phyloP scores from a whole-genome alignment of 1,140 invertebrate genomes.

The Lamellibrachia luymesi region DNA sequence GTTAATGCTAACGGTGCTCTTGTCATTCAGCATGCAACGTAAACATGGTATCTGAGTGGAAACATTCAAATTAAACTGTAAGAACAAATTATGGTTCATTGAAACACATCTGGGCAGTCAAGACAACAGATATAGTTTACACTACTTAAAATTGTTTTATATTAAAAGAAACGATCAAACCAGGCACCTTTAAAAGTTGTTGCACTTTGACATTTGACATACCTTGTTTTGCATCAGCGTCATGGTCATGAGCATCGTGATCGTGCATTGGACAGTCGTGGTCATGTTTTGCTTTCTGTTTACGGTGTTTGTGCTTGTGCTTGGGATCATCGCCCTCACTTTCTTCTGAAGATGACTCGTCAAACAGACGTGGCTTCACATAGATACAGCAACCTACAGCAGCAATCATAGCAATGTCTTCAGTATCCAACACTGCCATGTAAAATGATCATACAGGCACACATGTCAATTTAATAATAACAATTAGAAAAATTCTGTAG shows the following conservation, averaged over 20 bases:
- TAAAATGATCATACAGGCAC: neutral
- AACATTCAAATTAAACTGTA: too few relatives aligned
- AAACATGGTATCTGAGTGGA: too few relatives aligned
- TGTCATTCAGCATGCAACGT: too few relatives aligned
- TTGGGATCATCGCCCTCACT: neutral
- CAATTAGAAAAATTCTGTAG: too few relatives aligned
- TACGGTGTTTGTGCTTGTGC: neutral
- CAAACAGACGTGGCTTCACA: neutral
- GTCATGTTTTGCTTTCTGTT: neutral
- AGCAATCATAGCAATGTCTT: neutral
- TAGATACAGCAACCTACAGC: conserved; percentile 14
- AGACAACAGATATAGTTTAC: too few relatives aligned
- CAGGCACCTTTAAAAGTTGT: too few relatives aligned
- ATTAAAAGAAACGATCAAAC: too few relatives aligned
- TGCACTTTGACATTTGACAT: neutral
- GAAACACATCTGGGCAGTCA: too few relatives aligned
- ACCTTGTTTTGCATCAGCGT: neutral
- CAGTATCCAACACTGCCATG: neutral
- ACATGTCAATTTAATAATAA: neutral
- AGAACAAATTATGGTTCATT: too few relatives aligned
- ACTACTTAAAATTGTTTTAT: too few relatives aligned
- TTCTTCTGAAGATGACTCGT: neutral
- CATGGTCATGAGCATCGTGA: neutral
- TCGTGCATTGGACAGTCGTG: neutral
- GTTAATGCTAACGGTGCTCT: too few relatives aligned